Percentiles rank a stretch among this genome's conserved stretches.
phyloP scores from a whole-genome alignment of 2,888 invertebrate genomes.

The Eupsilia transversa region DNA sequence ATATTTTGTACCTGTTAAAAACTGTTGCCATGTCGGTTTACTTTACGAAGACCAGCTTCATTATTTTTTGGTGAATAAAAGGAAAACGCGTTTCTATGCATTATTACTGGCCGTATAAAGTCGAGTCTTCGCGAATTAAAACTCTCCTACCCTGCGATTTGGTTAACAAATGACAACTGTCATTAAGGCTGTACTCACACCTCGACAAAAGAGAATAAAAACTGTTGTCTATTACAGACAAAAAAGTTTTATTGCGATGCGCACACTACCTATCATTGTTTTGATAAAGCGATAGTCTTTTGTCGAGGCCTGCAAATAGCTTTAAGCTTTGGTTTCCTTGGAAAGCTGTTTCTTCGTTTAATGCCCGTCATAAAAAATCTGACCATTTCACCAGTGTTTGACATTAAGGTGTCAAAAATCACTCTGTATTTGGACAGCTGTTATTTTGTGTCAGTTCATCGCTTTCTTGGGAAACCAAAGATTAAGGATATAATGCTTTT shows the following conservation, averaged over 20 bases:
- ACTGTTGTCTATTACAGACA: not conserved
- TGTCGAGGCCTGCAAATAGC: not conserved
- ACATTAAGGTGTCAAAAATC: too few species aligned
- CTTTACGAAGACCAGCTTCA: constrained; percentile 37
- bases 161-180: constrained; percentile 20
- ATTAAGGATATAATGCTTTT: constrained; percentile 9
- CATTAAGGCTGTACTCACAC: not conserved
- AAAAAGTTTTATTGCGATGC: not conserved
- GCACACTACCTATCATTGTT: not conserved
- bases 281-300: not conserved
- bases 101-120: constrained; percentile 19
- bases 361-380: too few species aligned
- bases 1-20: constrained; percentile 34
- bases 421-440: too few species aligned
- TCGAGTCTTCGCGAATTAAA: constrained; percentile 35
- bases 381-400: too few species aligned
- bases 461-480: too few species aligned
- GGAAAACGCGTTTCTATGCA: constrained; percentile 20
- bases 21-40: constrained; percentile 23
- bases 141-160: constrained; percentile 43
- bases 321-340: too few species aligned
- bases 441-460: too few species aligned
- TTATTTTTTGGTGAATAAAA: constrained; percentile 37
- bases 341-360: too few species aligned
- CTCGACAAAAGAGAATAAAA: not conserved